Evolutionary conservation across 1,140 invertebrate species (phyloP), one percentile per base, ranked within the genome.

Genomic region (Pentalonia nigronervosa): DNA sequence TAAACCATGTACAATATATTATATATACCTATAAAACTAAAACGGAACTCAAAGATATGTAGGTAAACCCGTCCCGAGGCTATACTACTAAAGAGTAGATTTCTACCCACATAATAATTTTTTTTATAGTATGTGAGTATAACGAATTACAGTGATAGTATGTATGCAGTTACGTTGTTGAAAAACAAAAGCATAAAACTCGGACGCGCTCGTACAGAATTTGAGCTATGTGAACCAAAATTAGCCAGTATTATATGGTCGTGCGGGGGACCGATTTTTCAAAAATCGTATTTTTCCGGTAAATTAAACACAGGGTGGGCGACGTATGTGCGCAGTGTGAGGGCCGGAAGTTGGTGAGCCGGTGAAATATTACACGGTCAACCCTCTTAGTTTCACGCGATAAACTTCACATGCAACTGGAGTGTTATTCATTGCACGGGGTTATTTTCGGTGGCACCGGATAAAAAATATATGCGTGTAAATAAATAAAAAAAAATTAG

Each of bases 311-410:
- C 67, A 17, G 76, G 48, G 48, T 30, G 47, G 45, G 45, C 90
- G 47, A 56, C 30, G 50, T 25, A 25, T n/a, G 60, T 81, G 56
- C 60, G 34, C 17, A 21, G 41, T 20, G 60, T n/a, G 90, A n/a
- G n/a, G 47, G 91, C 91, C 91, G 91, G 91, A 93, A 93, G 91
- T 93, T 45, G 91, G 91, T 56, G 91, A 93, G 81, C 76, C 91
- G 81, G 81, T 93, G 91, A 93, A 93, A 93, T 93, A 93, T 93
- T 93, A 93, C 91, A 93, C 91, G 91, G 91, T 93, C 91, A 93
- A 93, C 91, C 91, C 91, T 93, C 91, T 93, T 93, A 93, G 91
- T 93, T 93, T 93, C 91, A 93, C 91, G 81, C 91, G 81, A 93
- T 93, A 93, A 93, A 93, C 91, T 93, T 93, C 91, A 93, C 91